These are phyloP conservation scores for Vanessa cardui DNA, from an alignment of 2,888 invertebrate genomes.

Conservation along the genomic window DNA sequence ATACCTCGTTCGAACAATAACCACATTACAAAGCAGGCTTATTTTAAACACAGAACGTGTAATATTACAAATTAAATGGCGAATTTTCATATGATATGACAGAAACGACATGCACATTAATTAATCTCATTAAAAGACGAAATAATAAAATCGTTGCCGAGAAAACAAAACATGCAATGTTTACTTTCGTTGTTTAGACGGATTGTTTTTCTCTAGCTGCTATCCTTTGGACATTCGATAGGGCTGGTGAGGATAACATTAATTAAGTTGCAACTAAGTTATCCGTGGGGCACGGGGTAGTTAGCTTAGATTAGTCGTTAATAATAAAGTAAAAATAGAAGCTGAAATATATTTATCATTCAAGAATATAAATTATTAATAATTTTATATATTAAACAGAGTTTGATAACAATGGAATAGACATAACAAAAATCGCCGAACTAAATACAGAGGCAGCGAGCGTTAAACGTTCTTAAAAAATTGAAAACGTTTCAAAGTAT, in stretches of 20 bases:
- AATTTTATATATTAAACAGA: neutral
- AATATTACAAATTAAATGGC: neutral
- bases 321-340: too few species aligned
- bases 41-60: neutral
- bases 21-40: neutral
- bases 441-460: conserved; percentile 21
- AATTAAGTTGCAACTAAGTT: too few species aligned
- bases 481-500: conserved; percentile 40
- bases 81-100: neutral
- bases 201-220: neutral
- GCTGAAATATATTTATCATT: too few species aligned
- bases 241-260: neutral
- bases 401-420: conserved; percentile 15
- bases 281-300: too few species aligned
- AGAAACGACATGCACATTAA: neutral
- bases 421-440: conserved; percentile 24
- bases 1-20: conserved; percentile 4
- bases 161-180: conserved; percentile 2
- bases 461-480: conserved; percentile 28
- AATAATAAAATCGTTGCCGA: neutral
- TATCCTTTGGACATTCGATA: neutral
- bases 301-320: too few species aligned
- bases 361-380: neutral
- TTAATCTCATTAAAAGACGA: conserved; percentile 1
- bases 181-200: neutral